Percentiles rank a stretch among this genome's conserved stretches.
Conservation (phyloP, 1,140 invertebrate species). For the Heterodera schachtii region DNA sequence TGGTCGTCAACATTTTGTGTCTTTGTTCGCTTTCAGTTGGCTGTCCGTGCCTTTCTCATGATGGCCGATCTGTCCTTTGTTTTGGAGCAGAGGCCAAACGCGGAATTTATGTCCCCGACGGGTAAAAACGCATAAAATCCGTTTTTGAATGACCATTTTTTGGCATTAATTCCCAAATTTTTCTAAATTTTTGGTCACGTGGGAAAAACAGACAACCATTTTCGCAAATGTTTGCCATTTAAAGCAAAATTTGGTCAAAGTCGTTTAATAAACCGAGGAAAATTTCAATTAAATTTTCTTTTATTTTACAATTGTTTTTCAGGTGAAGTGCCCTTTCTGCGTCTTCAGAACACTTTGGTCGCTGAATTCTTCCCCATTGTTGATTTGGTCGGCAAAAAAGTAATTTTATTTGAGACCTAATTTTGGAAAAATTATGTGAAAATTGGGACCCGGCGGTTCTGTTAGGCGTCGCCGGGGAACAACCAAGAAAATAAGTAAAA, state of each 20-base stretch:
- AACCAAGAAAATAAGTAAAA: too few relatives aligned
- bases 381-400: slow-evolving; percentile 81
- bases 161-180: slow-evolving; percentile 16
- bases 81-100: slow-evolving; percentile 79
- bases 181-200: too few relatives aligned
- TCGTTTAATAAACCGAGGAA: too few relatives aligned
- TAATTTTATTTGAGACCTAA: slow-evolving; percentile 52
- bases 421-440: too few relatives aligned
- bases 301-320: too few relatives aligned
- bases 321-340: slow-evolving; percentile 85
- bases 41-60: slow-evolving; percentile 77
- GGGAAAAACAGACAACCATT: too few relatives aligned
- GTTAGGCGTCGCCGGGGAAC: too few relatives aligned
- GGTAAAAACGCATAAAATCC: slow-evolving; percentile 65
- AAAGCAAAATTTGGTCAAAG: too few relatives aligned
- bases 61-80: slow-evolving; percentile 82
- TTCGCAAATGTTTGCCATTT: too few relatives aligned
- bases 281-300: too few relatives aligned
- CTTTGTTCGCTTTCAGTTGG: slow-evolving; percentile 31
- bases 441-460: too few relatives aligned
- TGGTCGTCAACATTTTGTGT: neutral
- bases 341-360: slow-evolving; percentile 82
- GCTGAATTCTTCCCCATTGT: slow-evolving; percentile 89
- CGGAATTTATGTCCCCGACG: slow-evolving; percentile 89
- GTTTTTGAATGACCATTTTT: too few relatives aligned